phyloP scores from a whole-genome alignment of 1,140 invertebrate species.

The Sarcophaga bullata region DNA sequence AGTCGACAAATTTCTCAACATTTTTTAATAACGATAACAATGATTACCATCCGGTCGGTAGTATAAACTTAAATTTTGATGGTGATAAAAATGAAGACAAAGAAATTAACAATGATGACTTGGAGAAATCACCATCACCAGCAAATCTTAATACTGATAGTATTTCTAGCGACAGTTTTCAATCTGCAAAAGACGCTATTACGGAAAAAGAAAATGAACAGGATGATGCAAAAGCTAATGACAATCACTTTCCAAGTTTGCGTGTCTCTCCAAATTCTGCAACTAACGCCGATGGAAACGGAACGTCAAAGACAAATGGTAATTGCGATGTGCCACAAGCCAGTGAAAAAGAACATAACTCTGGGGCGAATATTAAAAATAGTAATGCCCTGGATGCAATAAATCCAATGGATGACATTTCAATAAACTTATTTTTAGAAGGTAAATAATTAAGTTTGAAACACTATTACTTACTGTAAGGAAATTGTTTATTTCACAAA shows the following conservation, averaged over 20 bases:
- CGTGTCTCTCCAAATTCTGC: neutral
- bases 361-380: neutral
- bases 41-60: neutral
- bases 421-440: conserved; percentile 34
- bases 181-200: neutral
- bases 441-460: neutral
- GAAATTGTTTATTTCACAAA: neutral
- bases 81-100: neutral
- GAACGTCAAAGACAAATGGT: conserved; percentile 9
- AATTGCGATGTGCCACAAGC: neutral
- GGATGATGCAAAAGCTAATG: neutral
- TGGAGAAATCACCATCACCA: neutral
- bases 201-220: neutral
- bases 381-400: neutral
- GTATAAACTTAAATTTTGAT: neutral
- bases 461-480: neutral
- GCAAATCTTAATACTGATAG: neutral
- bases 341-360: too few relatives aligned
- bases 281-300: neutral
- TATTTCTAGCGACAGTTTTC: neutral
- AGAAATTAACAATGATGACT: neutral
- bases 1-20: neutral
- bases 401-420: conserved; percentile 5
- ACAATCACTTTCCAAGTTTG: neutral
- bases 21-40: conserved; percentile 4